Percentiles rank a stretch among this genome's conserved stretches.
Conservation (phyloP, 2,113 vertebrate genomes). For the Cyanoramphus novaezelandiae region DNA sequence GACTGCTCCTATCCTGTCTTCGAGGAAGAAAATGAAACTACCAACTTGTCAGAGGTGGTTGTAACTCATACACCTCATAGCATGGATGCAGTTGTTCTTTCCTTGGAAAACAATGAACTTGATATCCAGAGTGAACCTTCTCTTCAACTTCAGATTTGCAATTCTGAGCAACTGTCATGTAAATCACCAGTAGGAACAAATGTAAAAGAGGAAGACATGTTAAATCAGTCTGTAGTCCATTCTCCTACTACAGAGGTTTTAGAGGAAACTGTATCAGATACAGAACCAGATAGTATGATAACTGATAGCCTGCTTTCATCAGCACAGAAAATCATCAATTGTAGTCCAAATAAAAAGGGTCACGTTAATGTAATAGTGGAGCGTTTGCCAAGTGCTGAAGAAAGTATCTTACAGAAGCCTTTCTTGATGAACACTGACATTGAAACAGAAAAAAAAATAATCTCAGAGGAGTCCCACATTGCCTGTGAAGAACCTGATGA, state of each 20-base stretch:
- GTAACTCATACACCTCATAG: conserved; percentile 47
- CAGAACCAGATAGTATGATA: conserved; percentile 73
- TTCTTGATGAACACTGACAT: conserved; percentile 81
- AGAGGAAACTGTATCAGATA: conserved; percentile 82
- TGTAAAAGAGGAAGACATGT: conserved; percentile 30
- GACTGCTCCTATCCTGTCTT: conserved; percentile 97
- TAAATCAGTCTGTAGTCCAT: conserved; percentile 48
- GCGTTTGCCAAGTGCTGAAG: conserved; percentile 89
- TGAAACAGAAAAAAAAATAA: conserved; percentile 72
- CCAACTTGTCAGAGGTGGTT: conserved; percentile 55
- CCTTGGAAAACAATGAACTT: conserved; percentile 76
- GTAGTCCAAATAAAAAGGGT: conserved; percentile 87
- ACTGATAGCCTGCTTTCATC: conserved; percentile 91
- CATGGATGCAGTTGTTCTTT: conserved; percentile 82
- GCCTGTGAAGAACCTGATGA: conserved; percentile 49
- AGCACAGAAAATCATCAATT: conserved; percentile 95
- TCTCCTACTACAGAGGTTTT: conserved; percentile 71
- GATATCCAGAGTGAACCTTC: conserved; percentile 71
- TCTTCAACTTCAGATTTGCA: conserved; percentile 84
- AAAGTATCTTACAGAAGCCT: conserved; percentile 78
- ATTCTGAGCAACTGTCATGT: conserved; percentile 60
- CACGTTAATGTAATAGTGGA: conserved; percentile 98
- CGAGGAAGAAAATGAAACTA: conserved; percentile 84
- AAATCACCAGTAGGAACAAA: conserved; percentile 14
- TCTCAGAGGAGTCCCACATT: conserved; percentile 34